A percentile compares a stretch with the other conserved stretches of the same genome.
Evolutionary conservation across 2,113 vertebrate species (phyloP).

Genomic region (Atrichornis clamosus): DNA sequence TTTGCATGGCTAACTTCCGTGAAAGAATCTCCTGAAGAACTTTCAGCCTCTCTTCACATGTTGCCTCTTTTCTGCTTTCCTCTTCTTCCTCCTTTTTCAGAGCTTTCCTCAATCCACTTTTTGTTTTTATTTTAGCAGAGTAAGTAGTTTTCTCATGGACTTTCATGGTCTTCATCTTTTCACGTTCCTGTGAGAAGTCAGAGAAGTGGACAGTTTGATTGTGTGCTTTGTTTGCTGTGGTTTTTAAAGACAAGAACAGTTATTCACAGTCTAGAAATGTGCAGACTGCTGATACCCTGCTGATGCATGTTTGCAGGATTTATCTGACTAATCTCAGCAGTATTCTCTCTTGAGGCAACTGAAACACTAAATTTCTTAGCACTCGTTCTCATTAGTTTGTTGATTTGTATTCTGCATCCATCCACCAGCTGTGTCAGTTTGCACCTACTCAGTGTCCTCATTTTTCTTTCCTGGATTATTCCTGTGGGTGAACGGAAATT

Average conservation of each 20-base stretch:
- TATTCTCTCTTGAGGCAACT: not conserved
- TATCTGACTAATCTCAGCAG: not conserved
- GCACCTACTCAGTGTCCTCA: not conserved
- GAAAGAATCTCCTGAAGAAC: not conserved
- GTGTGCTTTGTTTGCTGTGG: not conserved
- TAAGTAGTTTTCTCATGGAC: slow-evolving; percentile 79
- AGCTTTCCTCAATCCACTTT: slow-evolving; percentile 60
- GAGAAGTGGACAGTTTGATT: not conserved
- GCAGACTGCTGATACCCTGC: not conserved
- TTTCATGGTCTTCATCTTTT: slow-evolving; percentile 70
- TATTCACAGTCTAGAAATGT: not conserved
- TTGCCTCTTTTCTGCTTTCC: not conserved
- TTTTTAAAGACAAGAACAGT: not conserved
- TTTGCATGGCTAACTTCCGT: slow-evolving; percentile 72
- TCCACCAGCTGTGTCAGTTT: not conserved
- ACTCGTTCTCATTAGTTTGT: not conserved
- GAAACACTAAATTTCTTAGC: not conserved
- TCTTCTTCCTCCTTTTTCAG: slow-evolving; percentile 65
- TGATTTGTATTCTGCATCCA: not conserved
- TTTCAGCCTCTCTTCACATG: slow-evolving; percentile 17
- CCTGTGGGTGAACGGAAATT: not conserved
- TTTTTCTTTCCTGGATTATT: slow-evolving; percentile 2
- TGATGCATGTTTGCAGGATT: not conserved
- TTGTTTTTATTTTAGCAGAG: slow-evolving; percentile 54
- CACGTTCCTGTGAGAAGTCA: slow-evolving; percentile 71